Percentiles rank a stretch among this genome's conserved stretches.
These are phyloP conservation scores for Choloepus hoffmanni DNA, from an alignment of 2,113 vertebrate species.

Conservation along the genomic window DNA sequence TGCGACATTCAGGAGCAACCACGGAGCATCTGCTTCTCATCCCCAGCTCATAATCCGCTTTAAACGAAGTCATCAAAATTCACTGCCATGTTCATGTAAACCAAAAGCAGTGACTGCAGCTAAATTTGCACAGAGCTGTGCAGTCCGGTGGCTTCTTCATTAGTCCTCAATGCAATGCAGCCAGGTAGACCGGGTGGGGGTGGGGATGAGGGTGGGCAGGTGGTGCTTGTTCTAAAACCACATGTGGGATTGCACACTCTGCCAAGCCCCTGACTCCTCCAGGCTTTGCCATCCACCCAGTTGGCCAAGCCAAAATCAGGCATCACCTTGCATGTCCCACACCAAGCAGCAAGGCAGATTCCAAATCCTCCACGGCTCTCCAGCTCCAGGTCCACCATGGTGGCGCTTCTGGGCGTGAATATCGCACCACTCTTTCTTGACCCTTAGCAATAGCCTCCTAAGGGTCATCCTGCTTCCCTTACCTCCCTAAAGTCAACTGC, in stretches of 20 bases:
- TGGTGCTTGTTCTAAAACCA: rapidly evolving
- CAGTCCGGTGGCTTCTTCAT: rapidly evolving
- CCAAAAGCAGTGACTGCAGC: not conserved
- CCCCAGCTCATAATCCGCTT: not conserved
- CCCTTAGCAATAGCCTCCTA: no score
- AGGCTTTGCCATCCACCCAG: rapidly evolving
- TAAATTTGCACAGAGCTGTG: rapidly evolving
- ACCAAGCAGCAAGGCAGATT: rapidly evolving
- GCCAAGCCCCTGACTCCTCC: no score
- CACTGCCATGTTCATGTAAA: not conserved
- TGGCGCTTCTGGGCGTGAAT: not conserved
- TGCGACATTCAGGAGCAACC: not conserved
- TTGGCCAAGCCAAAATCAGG: rapidly evolving
- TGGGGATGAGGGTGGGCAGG: not conserved
- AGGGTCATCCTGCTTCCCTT: not conserved
- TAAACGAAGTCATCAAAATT: not conserved
- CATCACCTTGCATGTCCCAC: rapidly evolving
- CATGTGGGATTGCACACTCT: rapidly evolving
- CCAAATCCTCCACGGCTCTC: not conserved
- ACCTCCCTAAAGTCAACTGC: not conserved
- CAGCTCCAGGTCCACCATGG: rapidly evolving
- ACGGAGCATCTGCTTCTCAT: not conserved
- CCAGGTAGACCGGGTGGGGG: not conserved
- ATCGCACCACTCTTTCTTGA: no score
- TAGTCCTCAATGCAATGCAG: rapidly evolving